A percentile compares a stretch with the other conserved stretches of the same genome.
phyloP scores from a whole-genome alignment of 2,888 invertebrate genomes.

The Calliphora vomitoria region DNA sequence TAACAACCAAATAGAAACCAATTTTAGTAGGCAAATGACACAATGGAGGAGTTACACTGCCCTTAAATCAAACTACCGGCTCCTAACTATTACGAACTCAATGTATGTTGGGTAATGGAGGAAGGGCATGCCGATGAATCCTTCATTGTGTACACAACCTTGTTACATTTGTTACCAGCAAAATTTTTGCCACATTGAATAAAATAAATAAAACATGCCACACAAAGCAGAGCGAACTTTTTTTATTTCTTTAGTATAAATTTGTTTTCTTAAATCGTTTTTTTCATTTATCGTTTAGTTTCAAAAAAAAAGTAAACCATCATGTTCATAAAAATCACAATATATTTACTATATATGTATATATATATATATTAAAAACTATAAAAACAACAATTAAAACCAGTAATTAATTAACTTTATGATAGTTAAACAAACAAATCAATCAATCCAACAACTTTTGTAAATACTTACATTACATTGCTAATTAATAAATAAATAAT shows the following conservation, averaged over 20 bases:
- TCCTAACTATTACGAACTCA: too few relatives aligned
- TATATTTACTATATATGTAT: neutral
- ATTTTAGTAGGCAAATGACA: slow-evolving; percentile 18
- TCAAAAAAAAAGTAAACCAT: slow-evolving; percentile 10
- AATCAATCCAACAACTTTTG: slow-evolving; percentile 11
- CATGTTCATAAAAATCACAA: slow-evolving; percentile 48
- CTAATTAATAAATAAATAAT: neutral
- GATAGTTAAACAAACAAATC: neutral
- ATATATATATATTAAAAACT: neutral
- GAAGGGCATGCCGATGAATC: neutral
- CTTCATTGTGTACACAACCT: slow-evolving; percentile 5
- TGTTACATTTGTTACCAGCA: slow-evolving; percentile 5
- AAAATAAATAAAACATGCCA: slow-evolving; percentile 64
- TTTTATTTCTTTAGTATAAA: slow-evolving; percentile 9
- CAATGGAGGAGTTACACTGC: slow-evolving; percentile 29
- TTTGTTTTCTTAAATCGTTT: neutral
- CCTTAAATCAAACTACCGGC: too few relatives aligned
- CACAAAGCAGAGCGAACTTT: slow-evolving; percentile 76
- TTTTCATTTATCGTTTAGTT: neutral
- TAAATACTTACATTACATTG: slow-evolving; percentile 32
- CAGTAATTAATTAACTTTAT: neutral
- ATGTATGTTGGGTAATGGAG: neutral
- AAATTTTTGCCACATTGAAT: slow-evolving; percentile 55
- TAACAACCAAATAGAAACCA: slow-evolving; percentile 25
- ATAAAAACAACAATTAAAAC: neutral